These are phyloP conservation scores for Laticauda laticaudata DNA, from an alignment of 2,113 vertebrate genomes.

Conservation along the genomic window DNA sequence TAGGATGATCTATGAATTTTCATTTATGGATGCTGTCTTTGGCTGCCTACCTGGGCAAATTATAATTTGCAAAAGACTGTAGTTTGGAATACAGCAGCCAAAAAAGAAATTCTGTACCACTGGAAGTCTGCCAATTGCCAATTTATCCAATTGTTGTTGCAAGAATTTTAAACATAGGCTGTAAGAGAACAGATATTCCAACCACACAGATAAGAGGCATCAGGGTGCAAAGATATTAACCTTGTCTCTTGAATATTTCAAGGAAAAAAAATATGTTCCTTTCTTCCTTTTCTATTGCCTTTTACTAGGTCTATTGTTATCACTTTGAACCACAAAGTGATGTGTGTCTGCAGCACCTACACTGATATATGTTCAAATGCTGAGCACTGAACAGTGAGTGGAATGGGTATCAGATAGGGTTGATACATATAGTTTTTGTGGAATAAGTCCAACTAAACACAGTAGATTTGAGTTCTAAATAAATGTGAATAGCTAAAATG, in stretches of 20 bases:
- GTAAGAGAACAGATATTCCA: neutral
- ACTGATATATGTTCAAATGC: neutral
- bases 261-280: neutral
- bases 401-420: neutral
- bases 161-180: neutral
- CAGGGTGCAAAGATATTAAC: neutral
- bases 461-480: neutral
- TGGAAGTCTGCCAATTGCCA: neutral
- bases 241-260: neutral
- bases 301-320: neutral
- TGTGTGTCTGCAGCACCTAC: neutral
- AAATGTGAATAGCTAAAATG: neutral
- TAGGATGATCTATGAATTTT: neutral
- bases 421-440: neutral
- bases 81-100: neutral
- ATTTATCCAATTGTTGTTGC: constrained; percentile 3
- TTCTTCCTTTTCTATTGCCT: neutral
- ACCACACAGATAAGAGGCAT: neutral
- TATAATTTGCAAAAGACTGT: neutral
- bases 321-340: neutral
- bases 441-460: neutral
- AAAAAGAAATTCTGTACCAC: neutral
- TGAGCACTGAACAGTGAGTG: neutral
- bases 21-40: neutral
- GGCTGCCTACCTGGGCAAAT: neutral